These are phyloP conservation scores for Phataginus tetradactyla DNA, from an alignment of 2,797 vertebrate genomes.

Conservation along the genomic window DNA sequence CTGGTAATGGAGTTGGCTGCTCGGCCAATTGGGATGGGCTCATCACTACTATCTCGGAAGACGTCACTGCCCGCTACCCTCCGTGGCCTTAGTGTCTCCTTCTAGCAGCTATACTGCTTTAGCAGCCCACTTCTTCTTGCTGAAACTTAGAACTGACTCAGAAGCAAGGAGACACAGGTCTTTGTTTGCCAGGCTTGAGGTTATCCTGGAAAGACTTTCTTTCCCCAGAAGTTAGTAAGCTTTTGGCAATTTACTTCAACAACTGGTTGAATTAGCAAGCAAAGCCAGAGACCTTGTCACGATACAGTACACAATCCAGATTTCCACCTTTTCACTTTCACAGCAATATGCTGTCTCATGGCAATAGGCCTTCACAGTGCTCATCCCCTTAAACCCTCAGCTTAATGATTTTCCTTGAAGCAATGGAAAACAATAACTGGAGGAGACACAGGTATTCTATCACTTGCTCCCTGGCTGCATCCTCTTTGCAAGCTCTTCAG, in stretches of 20 bases:
- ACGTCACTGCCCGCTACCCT: background rate
- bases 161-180: background rate
- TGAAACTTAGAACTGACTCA: background rate
- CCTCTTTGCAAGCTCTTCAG: background rate
- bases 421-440: background rate
- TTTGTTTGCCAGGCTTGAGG: background rate
- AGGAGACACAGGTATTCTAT: background rate
- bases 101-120: background rate
- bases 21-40: background rate
- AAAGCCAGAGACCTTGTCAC: background rate
- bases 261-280: background rate
- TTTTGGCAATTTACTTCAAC: background rate
- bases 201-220: slow-evolving; percentile 4
- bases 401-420: background rate
- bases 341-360: background rate
- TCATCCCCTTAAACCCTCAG: background rate
- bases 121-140: background rate
- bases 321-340: background rate
- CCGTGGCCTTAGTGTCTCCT: background rate
- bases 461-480: background rate
- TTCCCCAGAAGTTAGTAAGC: slow-evolving; percentile 2
- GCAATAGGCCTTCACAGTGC: background rate
- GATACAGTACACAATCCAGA: background rate
- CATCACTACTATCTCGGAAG: background rate
- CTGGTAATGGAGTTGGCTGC: background rate